Base-by-base conservation (phyloP, 2,888 invertebrate species). In the Meiosimyza platycephala region DNA sequence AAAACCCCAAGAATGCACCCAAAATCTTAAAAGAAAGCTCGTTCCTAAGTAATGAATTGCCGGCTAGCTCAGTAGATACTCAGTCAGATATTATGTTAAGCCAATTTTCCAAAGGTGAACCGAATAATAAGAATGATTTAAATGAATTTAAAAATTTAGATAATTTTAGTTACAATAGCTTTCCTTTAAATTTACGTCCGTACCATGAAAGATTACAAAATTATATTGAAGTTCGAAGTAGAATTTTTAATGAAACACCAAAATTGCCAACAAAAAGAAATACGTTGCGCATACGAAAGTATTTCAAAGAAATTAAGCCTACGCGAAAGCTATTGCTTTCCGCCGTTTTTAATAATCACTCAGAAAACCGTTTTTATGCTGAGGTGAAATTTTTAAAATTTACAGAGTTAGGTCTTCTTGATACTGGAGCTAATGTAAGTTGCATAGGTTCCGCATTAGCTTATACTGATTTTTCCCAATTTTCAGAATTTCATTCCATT, bases 361-460 rank as follows among this genome's bases (percentile, higher is more conserved):
- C 59, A 11, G 13, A n/a, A 22, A 28, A 18, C 22, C 18, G 59
- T 3, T 59, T 22, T 28, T 59, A 59, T 13, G 28, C 59, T 3
- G 59, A 59, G 13, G 59, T 59, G 9, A 12, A 59, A 13, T 59
- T 59, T 59, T 59, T 28, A 28, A 6, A 28, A 1, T 59, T 54
- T 54, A 0, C 13, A 1, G 71, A 71, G 57, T 51, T 71, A n/a
- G 67, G 71, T 6, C 22, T 74, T 7, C 33, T 71, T 4, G 73
- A 71, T 13, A 73, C 73, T 3, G 73, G 73, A 15, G 67, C 73
- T 2, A 73, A 62, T 51, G 65, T 74, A 4, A 68, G 68, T 5
- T 74, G 74, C 48, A 63, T 74, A 13, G 71, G 74, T 18, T 64
- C 72, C 0, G n/a, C 22, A 5, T 65, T 72, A 2, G 68, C 72